Base-by-base conservation (phyloP, 1,140 invertebrate species). In the Lethrus apterus region DNA sequence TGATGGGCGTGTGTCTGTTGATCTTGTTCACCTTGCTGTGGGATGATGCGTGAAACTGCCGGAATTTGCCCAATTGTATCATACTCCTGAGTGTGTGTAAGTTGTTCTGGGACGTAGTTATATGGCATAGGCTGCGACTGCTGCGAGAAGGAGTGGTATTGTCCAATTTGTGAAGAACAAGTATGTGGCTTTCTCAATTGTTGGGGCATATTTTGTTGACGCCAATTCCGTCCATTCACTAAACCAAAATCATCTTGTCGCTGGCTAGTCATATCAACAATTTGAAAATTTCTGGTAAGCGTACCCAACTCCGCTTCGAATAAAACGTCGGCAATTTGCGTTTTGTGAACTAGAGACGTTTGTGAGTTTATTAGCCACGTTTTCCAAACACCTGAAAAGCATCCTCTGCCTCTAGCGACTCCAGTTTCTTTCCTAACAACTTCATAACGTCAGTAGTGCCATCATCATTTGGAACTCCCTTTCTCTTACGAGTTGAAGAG, bases 121-220 rank as follows among this genome's bases (percentile, higher is more conserved):
- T 5, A n/a, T 26, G 23, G 23, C 23, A 26, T 26, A 26, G 23
- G 23, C 23, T 26, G 23, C 23, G 23, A n/a, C 23, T n/a, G n/a
- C n/a, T 26, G 23, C 23, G 5, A n/a, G 23, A n/a, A 26, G 23
- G 23, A 26, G 23, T 26, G 23, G 23, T 26, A 26, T 26, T 26
- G 23, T 26, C 23, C 23, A 26, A 26, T n/a, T 26, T 26, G 23
- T 26, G 23, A 33, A 44, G 24, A 43, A 43, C 30, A 11, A 31
- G 26, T 43, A 43, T 43, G 41, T 29, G 13, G 41, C 23, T 30
- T 43, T 43, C 41, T 30, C 41, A 43, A 29, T 30, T 19, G 23
- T 43, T 13, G 11, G 3, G 24, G 2, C 24, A 30, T 20, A 44
- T 44, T 44, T 10, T 32, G 26, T 43, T 29, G 42, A 26, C 23